Conservation (phyloP, 2,113 vertebrate species). For the Xenotilapia leptura region DNA sequence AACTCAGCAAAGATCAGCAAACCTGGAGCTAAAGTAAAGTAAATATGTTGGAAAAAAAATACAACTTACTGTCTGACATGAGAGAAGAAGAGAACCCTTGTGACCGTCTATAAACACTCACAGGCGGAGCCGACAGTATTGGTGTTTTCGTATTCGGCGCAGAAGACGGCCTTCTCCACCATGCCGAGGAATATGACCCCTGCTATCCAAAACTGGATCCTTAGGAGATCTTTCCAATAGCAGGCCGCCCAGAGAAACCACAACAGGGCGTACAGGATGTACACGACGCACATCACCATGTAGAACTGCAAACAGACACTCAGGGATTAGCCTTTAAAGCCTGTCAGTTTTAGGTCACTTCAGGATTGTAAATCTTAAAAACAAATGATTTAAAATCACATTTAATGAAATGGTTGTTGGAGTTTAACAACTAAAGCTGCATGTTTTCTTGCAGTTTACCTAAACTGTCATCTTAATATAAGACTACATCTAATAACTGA, state of each 20-base stretch:
- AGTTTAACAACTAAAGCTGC: background rate
- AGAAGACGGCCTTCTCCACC: conserved; percentile 88
- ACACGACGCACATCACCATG: conserved; percentile 85
- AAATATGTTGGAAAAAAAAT: background rate
- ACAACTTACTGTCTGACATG: background rate
- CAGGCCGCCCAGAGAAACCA: conserved; percentile 85
- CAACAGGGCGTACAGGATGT: conserved; percentile 80
- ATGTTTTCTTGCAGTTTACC: background rate
- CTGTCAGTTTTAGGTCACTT: background rate
- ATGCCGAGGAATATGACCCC: conserved; percentile 86
- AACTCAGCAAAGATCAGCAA: conserved; percentile 82
- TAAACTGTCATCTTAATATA: background rate
- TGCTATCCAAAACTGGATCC: conserved; percentile 90
- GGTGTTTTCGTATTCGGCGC: conserved; percentile 84
- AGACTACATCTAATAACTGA: background rate
- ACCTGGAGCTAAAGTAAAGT: conserved; percentile 63
- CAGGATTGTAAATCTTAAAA: background rate
- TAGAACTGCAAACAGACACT: conserved; percentile 71
- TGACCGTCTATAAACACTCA: conserved; percentile 49
- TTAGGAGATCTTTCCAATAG: conserved; percentile 86
- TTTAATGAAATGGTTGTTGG: background rate
- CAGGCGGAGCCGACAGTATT: conserved; percentile 77
- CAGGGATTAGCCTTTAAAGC: background rate
- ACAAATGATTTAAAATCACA: background rate
- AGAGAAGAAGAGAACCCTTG: background rate